Base-by-base conservation (phyloP, 2,888 invertebrate species). In the Pharmacophagus antenor region DNA sequence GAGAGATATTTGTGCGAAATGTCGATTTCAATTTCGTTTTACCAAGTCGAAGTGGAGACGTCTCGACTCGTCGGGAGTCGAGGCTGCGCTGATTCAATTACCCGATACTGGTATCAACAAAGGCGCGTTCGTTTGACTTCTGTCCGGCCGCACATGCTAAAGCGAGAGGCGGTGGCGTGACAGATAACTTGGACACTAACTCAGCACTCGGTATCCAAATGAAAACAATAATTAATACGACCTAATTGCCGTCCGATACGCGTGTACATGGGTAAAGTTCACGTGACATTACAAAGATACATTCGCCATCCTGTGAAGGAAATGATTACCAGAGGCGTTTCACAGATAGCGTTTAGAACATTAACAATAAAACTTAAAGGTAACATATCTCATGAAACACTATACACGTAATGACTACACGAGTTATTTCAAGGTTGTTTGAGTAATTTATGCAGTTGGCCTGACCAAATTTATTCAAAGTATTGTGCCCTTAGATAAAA, bases 211-310 rank as follows among this genome's bases (percentile, higher is more conserved):
- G 68, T 75, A 72, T 69, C 65, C 67, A 56, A 76, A 72, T 67
- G 67, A 74, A 76, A 79, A 78, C 73, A 77, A 74, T 79, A 78
- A 82, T 77, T 79, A 78, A 75, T 75, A 78, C 78, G 80, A 84
- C 82, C 84, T 81, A 84, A 82, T 83, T 85, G 79, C 72, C 75
- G 65, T 46, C 46, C 64, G 83, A 86, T 85, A 85, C 77, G 68
- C 78, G 68, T 70, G 65, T 61, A 63, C 71, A 74, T 49, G 58
- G 37, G 53, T 75, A 70, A 75, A 76, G 79, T 77, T 73, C 70
- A 65, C 68, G 65, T 65, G 67, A 61, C 64, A 20, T 46, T 31
- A 52, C 46, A 70, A 67, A 71, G 70, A 68, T 42, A 42, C 42
- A 17, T 17, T 31, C n/a, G n/a, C n/a, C n/a, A n/a, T n/a, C n/a